Conservation (phyloP, 2,888 invertebrate genomes). For the Meiosimyza platycephala region DNA sequence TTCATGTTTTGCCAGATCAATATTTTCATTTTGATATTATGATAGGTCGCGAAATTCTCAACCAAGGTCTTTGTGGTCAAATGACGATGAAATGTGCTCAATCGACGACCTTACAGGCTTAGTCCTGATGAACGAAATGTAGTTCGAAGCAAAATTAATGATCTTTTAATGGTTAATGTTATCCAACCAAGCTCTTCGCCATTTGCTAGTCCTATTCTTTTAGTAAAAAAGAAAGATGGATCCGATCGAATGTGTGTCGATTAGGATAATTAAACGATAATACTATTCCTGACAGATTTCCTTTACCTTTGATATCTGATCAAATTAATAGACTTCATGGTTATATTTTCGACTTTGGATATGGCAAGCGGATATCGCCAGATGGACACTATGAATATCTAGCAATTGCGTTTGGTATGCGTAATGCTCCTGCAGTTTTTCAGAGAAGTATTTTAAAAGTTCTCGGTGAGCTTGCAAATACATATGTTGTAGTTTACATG, state of each 20-base stretch:
- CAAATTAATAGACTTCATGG: too few species aligned
- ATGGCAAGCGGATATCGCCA: constrained; percentile 36
- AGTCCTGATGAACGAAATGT: too few species aligned
- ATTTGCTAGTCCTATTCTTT: constrained; percentile 21
- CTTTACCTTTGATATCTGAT: constrained; percentile 29
- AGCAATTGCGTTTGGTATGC: constrained; percentile 30
- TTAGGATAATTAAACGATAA: constrained; percentile 15
- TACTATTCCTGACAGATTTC: constrained; percentile 18
- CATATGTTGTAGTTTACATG: constrained; percentile 25
- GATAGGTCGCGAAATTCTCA: too few species aligned
- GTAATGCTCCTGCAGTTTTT: constrained; percentile 36
- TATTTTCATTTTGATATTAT: too few species aligned
- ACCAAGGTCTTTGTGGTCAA: too few species aligned
- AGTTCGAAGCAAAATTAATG: too few species aligned
- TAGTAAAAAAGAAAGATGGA: constrained; percentile 32
- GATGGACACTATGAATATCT: constrained; percentile 35
- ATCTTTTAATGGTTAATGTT: not conserved
- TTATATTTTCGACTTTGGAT: too few species aligned
- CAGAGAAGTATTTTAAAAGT: constrained; percentile 26
- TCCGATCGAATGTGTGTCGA: constrained; percentile 29
- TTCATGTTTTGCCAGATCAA: too few species aligned
- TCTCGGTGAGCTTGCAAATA: constrained; percentile 34
- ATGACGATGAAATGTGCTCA: too few species aligned
- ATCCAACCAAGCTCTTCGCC: constrained; percentile 25
- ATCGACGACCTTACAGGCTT: too few species aligned